phyloP scores from a whole-genome alignment of 2,888 invertebrate species.

The Melangyna quadrimaculata region DNA sequence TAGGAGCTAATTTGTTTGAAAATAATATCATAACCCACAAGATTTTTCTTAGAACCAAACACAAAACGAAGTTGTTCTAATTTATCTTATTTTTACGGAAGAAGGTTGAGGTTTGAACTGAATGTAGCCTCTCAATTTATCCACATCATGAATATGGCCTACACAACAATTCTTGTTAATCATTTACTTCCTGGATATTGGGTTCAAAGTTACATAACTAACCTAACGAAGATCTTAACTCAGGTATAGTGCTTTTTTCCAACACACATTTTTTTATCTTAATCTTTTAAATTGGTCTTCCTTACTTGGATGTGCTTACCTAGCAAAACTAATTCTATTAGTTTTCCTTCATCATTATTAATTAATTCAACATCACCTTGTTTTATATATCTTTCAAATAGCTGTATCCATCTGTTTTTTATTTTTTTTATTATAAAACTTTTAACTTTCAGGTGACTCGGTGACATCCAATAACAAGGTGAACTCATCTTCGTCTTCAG shows the following conservation, averaged over 20 bases:
- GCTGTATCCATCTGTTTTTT: constrained; percentile 7
- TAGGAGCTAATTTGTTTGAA: too few relatives aligned
- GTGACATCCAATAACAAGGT: constrained; percentile 37
- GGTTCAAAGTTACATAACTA: not conserved
- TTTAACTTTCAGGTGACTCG: constrained; percentile 46
- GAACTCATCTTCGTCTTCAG: constrained; percentile 26
- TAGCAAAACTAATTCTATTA: constrained; percentile 1
- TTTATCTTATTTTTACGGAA: too few relatives aligned
- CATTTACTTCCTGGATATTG: not conserved
- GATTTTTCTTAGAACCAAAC: too few relatives aligned
- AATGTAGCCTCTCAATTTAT: not conserved
- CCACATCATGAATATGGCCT: not conserved
- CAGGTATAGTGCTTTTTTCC: not conserved
- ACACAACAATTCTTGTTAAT: too few relatives aligned
- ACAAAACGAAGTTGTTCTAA: too few relatives aligned
- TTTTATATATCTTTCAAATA: constrained; percentile 19
- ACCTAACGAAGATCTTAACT: not conserved
- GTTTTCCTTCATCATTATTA: constrained; percentile 2
- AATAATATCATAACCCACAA: too few relatives aligned
- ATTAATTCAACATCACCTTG: constrained; percentile 24
- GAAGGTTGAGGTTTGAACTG: too few relatives aligned
- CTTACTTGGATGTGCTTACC: not conserved
- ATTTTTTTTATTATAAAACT: not conserved
- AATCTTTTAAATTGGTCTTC: constrained; percentile 8
- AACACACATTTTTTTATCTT: not conserved